Base-by-base conservation (phyloP, 2,113 vertebrate species). In the Vicugna pacos region DNA sequence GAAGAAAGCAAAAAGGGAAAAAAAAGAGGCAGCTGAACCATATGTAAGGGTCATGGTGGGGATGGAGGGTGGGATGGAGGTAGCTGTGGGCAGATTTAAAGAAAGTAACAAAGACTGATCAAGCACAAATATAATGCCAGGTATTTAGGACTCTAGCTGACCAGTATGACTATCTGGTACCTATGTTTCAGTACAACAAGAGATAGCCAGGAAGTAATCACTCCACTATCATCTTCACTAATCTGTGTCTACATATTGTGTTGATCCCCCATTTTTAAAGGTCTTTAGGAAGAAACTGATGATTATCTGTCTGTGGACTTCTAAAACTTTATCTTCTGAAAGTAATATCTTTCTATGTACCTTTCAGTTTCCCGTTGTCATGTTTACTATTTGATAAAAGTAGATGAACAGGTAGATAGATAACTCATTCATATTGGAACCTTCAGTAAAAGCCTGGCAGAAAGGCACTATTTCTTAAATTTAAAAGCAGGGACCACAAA, bases 321-420 rank as follows among this genome's bases (percentile, higher is more conserved):
- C 58, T 46, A 69, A 46, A 67, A 77, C 13, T 92, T 58, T 30
- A n/a, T 28, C 1, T 94, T 12, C 4, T 89, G 48, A 75, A 73
- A 93, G 22, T 54, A 50, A 30, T 67, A 14, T 46, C n/a, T 93
- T 50, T 79, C 15, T 85, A 8, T 73, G 20, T 54, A 50, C 30
- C 4, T 89, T 83, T 52, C 2, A 7, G 17, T 64, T 83, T 56
- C 6, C 32, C 79, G 30, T 85, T 54, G 50, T 73, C 17, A 42
- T 89, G 93, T 67, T 95, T 89, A 6, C 14, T 81, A 14, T 65
- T 67, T 92, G 38, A 69, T 42, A 70, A 54, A 96, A 94, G 13
- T 88, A 80, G 52, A 24, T 35, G 50, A 10, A 2, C 32, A 60
- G 42, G 70, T 46, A 50, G 24, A 2, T 84, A 73, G 64, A 35